Conservation (phyloP, 2,113 vertebrate species). For the Oryzias melastigma region DNA sequence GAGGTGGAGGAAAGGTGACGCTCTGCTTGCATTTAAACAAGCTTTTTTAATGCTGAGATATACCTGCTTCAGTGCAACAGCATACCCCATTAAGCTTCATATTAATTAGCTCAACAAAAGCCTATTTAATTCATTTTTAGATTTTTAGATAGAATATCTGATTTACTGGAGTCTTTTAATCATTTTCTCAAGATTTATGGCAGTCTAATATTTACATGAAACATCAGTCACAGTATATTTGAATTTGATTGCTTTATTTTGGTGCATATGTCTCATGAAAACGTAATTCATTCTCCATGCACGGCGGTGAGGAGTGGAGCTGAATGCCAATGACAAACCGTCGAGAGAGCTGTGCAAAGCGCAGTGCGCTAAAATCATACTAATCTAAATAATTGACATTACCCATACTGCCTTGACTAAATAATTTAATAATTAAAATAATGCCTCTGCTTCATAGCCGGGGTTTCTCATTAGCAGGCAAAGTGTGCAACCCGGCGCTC, state of each 20-base stretch:
- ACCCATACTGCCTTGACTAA: constrained; percentile 71
- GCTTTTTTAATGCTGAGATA: neutral
- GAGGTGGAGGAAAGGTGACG: constrained; percentile 27
- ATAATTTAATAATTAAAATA: constrained; percentile 70
- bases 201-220: constrained; percentile 7
- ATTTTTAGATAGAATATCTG: constrained; percentile 8
- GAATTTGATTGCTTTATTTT: constrained; percentile 32
- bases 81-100: neutral
- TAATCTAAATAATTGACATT: constrained; percentile 77
- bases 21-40: neutral
- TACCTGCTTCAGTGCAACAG: neutral
- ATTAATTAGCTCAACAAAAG: neutral
- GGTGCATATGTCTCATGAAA: constrained; percentile 44
- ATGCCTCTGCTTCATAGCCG: constrained; percentile 62
- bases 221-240: constrained; percentile 27
- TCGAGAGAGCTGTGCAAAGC: constrained; percentile 33
- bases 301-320: constrained; percentile 30
- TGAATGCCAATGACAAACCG: constrained; percentile 47
- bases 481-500: constrained; percentile 56
- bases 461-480: constrained; percentile 73
- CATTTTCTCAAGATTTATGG: constrained; percentile 3
- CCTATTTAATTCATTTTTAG: neutral
- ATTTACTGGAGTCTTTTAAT: constrained; percentile 1
- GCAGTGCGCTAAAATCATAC: constrained; percentile 53
- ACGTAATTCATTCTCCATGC: constrained; percentile 58